Evolutionary conservation across 92 coral and sea anemone genomes (phyloP).

Genomic region (Parazoanthus atlanticus): DNA sequence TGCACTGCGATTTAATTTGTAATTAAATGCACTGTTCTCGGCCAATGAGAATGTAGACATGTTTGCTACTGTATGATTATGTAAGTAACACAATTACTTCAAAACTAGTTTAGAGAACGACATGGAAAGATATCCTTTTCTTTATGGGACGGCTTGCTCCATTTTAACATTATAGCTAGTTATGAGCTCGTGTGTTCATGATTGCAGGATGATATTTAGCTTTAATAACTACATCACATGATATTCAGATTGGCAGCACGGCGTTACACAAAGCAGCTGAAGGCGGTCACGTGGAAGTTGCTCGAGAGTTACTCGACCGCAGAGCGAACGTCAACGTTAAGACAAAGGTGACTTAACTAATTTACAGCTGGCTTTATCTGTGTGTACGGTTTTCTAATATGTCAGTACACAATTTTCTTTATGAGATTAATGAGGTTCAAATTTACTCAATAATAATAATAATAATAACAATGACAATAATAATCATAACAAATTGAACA

Average conservation of each 20-base stretch:
- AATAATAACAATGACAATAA: no score
- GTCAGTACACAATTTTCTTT: background rate
- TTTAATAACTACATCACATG: background rate
- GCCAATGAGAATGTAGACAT: no score
- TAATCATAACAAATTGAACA: no score
- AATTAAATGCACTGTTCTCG: no score
- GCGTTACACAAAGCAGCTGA: slow-evolving; percentile 91
- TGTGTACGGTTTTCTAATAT: background rate
- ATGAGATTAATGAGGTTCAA: background rate
- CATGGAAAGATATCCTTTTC: no score
- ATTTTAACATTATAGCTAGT: background rate
- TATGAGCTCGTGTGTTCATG: no score
- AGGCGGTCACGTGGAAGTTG: slow-evolving; percentile 93
- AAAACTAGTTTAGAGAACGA: no score
- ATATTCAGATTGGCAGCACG: slow-evolving; percentile 79
- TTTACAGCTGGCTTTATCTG: background rate
- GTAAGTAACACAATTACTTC: background rate
- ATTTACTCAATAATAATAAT: no score
- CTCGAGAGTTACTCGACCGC: slow-evolving; percentile 73
- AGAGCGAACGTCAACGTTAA: slow-evolving; percentile 85
- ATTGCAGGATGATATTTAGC: background rate
- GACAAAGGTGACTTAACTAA: slow-evolving; percentile 68
- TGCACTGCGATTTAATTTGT: no score
- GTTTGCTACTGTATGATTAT: no score
- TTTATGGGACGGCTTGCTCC: no score